Evolutionary conservation across 2,113 vertebrate species (phyloP).

Genomic region (Sardina pilchardus): DNA sequence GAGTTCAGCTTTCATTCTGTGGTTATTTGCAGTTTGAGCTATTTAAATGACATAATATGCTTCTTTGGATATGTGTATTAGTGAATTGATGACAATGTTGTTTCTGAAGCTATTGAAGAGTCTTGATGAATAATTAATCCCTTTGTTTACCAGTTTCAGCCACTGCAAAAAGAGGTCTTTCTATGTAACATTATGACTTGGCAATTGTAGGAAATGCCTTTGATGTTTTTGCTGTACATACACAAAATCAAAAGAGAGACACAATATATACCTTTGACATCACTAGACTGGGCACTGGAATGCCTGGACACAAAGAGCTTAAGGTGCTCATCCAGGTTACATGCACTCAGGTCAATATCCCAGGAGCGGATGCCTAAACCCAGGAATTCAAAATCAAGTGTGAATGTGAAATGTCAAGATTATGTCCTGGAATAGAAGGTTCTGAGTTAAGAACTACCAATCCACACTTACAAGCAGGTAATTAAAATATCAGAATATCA

Average conservation of each 20-base stretch:
- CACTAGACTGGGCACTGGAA: slow-evolving; percentile 77
- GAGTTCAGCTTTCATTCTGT: background rate
- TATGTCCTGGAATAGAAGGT: background rate
- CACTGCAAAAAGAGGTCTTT: background rate
- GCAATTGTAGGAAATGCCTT: background rate
- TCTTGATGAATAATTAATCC: background rate
- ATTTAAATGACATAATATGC: background rate
- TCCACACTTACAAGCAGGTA: no score
- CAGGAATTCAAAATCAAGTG: background rate
- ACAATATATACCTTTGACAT: slow-evolving; percentile 75
- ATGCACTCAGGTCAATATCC: slow-evolving; percentile 79
- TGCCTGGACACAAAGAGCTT: slow-evolving; percentile 84
- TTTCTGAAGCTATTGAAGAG: background rate
- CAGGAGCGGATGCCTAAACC: slow-evolving; percentile 81
- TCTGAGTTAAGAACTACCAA: background rate
- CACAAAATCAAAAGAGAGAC: background rate
- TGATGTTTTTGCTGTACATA: no score
- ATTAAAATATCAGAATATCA: no score
- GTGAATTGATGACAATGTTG: background rate
- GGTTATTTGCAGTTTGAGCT: background rate
- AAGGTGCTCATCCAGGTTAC: slow-evolving; percentile 82
- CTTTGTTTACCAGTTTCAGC: background rate
- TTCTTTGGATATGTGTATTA: background rate
- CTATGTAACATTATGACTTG: background rate
- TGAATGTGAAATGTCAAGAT: background rate